A percentile compares a stretch with the other conserved stretches of the same genome.
phyloP scores from a whole-genome alignment of 2,888 invertebrate species.

The Cataglyphis rosenhaueri region DNA sequence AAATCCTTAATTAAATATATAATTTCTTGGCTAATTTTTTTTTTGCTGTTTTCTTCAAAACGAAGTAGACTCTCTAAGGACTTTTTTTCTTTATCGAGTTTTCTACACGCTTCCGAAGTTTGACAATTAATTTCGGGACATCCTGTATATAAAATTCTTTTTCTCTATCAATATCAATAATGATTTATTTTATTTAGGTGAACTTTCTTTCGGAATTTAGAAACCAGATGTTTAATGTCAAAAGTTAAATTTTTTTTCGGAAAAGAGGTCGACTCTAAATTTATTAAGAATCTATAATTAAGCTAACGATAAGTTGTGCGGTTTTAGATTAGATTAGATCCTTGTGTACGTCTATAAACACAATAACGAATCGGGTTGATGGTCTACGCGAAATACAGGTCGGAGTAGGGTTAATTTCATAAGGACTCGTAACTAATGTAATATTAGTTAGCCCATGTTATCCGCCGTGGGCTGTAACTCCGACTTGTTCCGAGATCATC shows the following conservation, averaged over 20 bases:
- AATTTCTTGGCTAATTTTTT: too few species aligned
- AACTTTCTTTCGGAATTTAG: not conserved
- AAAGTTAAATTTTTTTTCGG: not conserved
- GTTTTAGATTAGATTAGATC: not conserved
- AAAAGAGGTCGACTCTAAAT: not conserved
- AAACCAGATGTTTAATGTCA: not conserved
- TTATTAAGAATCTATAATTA: not conserved
- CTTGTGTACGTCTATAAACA: constrained; percentile 23
- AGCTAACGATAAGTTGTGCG: not conserved
- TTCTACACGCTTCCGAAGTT: too few species aligned
- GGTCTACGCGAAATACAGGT: constrained; percentile 28
- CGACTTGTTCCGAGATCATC: constrained; percentile 52
- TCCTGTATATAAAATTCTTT: not conserved
- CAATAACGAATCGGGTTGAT: constrained; percentile 39
- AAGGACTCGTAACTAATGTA: constrained; percentile 59
- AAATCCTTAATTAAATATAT: not conserved
- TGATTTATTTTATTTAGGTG: not conserved
- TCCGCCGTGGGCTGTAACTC: constrained; percentile 51
- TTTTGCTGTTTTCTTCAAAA: too few species aligned
- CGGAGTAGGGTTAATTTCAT: constrained; percentile 52
- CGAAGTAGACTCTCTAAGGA: too few species aligned
- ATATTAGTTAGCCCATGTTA: constrained; percentile 57
- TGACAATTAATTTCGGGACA: too few species aligned
- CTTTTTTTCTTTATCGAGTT: too few species aligned
- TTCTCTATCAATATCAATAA: not conserved